These are phyloP conservation scores for Ptilodon capucinus DNA, from an alignment of 2,888 invertebrate genomes.

Conservation along the genomic window DNA sequence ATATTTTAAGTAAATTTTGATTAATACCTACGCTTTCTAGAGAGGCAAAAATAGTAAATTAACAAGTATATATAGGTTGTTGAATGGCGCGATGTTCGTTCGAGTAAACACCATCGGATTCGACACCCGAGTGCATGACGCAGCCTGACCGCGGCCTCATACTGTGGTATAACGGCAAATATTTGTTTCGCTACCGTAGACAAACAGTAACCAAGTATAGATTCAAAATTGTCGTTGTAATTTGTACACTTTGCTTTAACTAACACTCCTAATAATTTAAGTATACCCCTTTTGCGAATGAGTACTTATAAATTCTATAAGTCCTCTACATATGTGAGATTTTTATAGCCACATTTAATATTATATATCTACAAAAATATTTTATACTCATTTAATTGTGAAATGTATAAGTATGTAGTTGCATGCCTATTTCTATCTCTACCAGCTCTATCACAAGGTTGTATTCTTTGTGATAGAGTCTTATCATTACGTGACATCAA, in stretches of 20 bases:
- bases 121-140: conserved; percentile 5
- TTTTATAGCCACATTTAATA: too few relatives aligned
- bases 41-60: conserved; percentile 20
- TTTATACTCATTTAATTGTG: too few relatives aligned
- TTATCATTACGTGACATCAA: too few relatives aligned
- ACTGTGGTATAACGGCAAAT: conserved; percentile 18
- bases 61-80: conserved; percentile 10
- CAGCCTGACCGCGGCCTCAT: conserved; percentile 6
- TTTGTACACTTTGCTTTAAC: background rate
- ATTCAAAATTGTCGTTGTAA: background rate
- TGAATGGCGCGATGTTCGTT: conserved; percentile 12
- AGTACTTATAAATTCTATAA: too few relatives aligned
- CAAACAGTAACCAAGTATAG: conserved; percentile 2
- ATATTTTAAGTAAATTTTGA: conserved; percentile 16
- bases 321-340: too few relatives aligned
- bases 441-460: too few relatives aligned
- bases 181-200: conserved; percentile 19
- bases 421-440: too few relatives aligned
- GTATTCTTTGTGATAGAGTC: too few relatives aligned
- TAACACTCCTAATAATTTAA: too few relatives aligned
- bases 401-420: too few relatives aligned
- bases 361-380: too few relatives aligned
- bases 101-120: conserved; percentile 23
- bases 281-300: too few relatives aligned
- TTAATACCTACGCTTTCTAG: conserved; percentile 23